Base-by-base conservation (phyloP, 2,113 vertebrate species). In the Datnioides undecimradiatus region DNA sequence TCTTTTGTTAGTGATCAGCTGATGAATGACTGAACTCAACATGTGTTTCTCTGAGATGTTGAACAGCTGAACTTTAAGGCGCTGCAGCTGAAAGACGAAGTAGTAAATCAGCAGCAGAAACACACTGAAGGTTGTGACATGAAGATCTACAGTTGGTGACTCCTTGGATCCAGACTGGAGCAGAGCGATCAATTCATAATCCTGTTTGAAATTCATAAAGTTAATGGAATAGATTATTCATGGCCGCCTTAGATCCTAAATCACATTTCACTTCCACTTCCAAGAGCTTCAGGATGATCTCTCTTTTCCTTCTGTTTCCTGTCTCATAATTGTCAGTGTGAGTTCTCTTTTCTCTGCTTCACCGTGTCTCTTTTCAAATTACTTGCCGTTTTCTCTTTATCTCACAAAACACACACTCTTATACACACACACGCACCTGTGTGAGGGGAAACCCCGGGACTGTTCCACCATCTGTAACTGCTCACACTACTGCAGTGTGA, bases 381-480 rank as follows among this genome's bases (percentile, higher is more conserved):
- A 76, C 45, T 67, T 73, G 55, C 14, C 67, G 17, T 19, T 25
- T 21, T 31, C 8, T 29, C 31, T 48, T 70, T 2, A 60, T 54
- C 21, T 67, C 14, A 23, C 40, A 74, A 55, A 79, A 70, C 57
- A 83, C 76, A 79, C 71, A 66, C 67, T 64, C 48, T 33, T 45
- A 46, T 3, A 51, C 73, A 84, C 76, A 90, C 79, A 51, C 73
- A 84, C 76, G 89, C 79, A 91, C 64, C 66, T 84, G 77, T 82
- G 58, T 64, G 73, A 85, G 64, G 87, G 91, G 88, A 89, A 92
- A 90, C 90, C 91, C 90, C 85, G 62, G 68, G 75, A 83, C 84
- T 73, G 46, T 73, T 86, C 70, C 68, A 84, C 78, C 87, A 85
- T 86, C 84, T 92, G 85, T 71, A 76, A 79, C 55, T 78, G 73